A percentile compares a stretch with the other conserved stretches of the same genome.
phyloP scores from a whole-genome alignment of 2,888 invertebrate species.

The Temnothorax rugatulus region DNA sequence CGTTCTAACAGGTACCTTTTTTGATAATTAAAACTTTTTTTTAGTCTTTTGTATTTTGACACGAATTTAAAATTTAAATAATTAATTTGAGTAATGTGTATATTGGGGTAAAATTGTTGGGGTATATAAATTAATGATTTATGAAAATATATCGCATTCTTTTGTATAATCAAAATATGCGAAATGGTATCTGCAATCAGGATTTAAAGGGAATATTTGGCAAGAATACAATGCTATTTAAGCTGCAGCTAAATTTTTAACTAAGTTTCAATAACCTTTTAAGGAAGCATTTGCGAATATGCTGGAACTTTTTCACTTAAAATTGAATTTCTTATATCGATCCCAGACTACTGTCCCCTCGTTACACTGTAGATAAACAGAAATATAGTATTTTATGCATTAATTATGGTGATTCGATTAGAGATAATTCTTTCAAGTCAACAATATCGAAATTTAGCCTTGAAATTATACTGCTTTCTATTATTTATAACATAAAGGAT shows the following conservation, averaged over 20 bases:
- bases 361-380: neutral
- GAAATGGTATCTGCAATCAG: neutral
- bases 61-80: neutral
- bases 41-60: neutral
- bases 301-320: neutral
- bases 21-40: slow-evolving; percentile 15
- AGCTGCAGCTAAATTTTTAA: slow-evolving; percentile 14
- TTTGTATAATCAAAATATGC: slow-evolving; percentile 11
- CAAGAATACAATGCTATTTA: slow-evolving; percentile 22
- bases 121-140: slow-evolving; percentile 16
- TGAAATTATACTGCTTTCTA: neutral
- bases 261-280: neutral
- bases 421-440: slow-evolving; percentile 5
- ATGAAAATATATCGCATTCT: slow-evolving; percentile 23
- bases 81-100: neutral
- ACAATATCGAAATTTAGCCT: neutral
- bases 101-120: neutral
- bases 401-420: neutral
- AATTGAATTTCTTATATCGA: slow-evolving; percentile 8
- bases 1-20: slow-evolving; percentile 46
- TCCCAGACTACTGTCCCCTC: slow-evolving; percentile 2
- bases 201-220: neutral
- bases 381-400: slow-evolving; percentile 11
- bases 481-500: neutral
- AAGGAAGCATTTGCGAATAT: neutral